Percentiles rank a stretch among this genome's conserved stretches.
These are phyloP conservation scores for Collichthys lucidus DNA, from an alignment of 2,113 vertebrate genomes.

Conservation along the genomic window DNA sequence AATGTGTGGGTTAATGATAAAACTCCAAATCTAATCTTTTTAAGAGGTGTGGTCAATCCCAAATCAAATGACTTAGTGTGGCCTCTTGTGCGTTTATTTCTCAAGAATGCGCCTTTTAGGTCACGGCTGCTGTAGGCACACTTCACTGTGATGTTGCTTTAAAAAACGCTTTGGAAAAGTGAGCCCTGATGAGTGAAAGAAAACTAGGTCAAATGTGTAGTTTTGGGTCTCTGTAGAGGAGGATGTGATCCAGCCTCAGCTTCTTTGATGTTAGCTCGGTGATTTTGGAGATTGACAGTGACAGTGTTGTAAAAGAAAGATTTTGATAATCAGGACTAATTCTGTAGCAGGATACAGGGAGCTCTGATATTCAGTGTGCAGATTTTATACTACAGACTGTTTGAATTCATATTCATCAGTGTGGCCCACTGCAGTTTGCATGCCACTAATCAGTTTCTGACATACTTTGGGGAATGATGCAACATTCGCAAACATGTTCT, in stretches of 20 bases:
- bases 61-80: constrained; percentile 35
- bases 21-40: constrained; percentile 40
- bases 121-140: constrained; percentile 2
- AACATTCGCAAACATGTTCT: constrained; percentile 30
- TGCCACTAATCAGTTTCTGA: constrained; percentile 40
- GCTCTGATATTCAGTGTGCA: background rate
- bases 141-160: constrained; percentile 39
- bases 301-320: constrained; percentile 29
- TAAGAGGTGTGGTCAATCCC: constrained; percentile 31
- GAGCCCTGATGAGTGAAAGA: constrained; percentile 18
- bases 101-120: constrained; percentile 35
- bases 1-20: constrained; percentile 38
- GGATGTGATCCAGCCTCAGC: constrained; percentile 19
- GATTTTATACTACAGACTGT: constrained; percentile 10
- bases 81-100: constrained; percentile 20
- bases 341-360: constrained; percentile 13
- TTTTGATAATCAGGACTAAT: constrained; percentile 46
- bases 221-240: constrained; percentile 47
- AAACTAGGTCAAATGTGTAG: constrained; percentile 70
- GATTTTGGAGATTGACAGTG: constrained; percentile 49
- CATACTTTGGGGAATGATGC: constrained; percentile 34
- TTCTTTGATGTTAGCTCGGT: constrained; percentile 64
- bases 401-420: constrained; percentile 14
- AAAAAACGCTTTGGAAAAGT: constrained; percentile 25
- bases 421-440: constrained; percentile 19